Percentiles rank a stretch among this genome's conserved stretches.
Conservation (phyloP, 2,113 vertebrate species). For the Cinclus mexicanus region DNA sequence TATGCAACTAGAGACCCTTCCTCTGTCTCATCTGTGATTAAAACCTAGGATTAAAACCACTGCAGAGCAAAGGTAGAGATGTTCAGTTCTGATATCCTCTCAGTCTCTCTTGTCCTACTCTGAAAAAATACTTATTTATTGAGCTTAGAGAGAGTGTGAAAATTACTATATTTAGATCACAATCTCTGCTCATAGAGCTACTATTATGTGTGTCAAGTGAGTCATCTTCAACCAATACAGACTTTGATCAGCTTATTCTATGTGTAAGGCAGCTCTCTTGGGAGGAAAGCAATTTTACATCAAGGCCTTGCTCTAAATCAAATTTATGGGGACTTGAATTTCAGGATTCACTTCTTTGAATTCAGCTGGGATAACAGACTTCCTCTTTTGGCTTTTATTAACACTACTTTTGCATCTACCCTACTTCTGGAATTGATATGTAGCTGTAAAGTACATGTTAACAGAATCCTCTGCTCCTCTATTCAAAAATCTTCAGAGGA, state of each 20-base stretch:
- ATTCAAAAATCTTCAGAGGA: background rate
- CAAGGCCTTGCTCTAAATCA: background rate
- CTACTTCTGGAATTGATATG: background rate
- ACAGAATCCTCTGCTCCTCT: background rate
- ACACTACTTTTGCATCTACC: background rate
- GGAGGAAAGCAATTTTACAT: background rate
- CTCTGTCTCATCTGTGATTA: background rate
- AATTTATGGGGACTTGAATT: background rate
- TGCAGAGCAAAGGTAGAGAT: background rate
- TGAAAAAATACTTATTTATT: slow-evolving; percentile 16
- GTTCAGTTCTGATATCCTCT: background rate
- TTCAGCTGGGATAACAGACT: background rate
- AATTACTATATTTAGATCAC: background rate
- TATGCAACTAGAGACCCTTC: background rate
- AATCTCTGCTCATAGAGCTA: background rate
- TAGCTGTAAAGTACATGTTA: background rate
- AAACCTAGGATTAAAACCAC: background rate
- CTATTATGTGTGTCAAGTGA: background rate
- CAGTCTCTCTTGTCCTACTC: background rate
- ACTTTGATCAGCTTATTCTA: background rate
- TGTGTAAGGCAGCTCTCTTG: background rate
- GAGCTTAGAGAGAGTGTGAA: background rate
- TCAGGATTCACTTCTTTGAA: background rate
- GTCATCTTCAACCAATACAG: background rate
- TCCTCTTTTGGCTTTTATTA: background rate